Evolutionary conservation across 2,113 vertebrate genomes (phyloP).

Genomic region (Petaurus breviceps): DNA sequence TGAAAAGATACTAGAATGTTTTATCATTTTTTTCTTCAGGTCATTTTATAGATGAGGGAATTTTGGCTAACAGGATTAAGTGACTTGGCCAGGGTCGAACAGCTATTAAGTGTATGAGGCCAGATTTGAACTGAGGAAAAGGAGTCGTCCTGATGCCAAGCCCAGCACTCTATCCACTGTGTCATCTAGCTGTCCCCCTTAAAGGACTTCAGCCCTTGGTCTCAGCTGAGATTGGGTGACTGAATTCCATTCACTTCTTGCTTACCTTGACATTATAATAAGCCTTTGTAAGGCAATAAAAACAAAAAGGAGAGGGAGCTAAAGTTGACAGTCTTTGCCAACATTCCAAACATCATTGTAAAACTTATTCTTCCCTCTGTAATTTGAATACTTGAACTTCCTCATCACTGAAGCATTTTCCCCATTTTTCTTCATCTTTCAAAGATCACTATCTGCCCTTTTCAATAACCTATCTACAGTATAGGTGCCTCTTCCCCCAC

Average conservation of each 20-base stretch:
- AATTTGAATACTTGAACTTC: not conserved
- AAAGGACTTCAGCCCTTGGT: not conserved
- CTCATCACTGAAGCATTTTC: not conserved
- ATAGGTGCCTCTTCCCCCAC: not conserved
- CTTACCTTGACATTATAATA: not conserved
- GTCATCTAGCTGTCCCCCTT: not conserved
- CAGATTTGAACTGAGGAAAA: not conserved
- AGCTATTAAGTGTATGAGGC: not conserved
- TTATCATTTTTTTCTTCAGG: too few species aligned
- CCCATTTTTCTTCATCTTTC: not conserved
- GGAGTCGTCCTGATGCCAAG: not conserved
- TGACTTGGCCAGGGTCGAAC: not conserved
- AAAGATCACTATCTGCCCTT: not conserved
- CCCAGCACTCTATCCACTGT: not conserved
- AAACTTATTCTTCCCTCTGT: not conserved
- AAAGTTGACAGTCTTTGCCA: not conserved
- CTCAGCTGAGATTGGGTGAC: not conserved
- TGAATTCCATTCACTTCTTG: not conserved
- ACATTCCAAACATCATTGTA: not conserved
- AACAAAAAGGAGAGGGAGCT: not conserved
- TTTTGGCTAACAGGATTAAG: too few species aligned
- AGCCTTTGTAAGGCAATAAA: not conserved
- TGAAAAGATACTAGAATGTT: too few species aligned
- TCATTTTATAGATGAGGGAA: too few species aligned
- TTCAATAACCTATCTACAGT: not conserved